Base-by-base conservation (phyloP, 2,113 vertebrate genomes). In the Eonycteris spelaea region DNA sequence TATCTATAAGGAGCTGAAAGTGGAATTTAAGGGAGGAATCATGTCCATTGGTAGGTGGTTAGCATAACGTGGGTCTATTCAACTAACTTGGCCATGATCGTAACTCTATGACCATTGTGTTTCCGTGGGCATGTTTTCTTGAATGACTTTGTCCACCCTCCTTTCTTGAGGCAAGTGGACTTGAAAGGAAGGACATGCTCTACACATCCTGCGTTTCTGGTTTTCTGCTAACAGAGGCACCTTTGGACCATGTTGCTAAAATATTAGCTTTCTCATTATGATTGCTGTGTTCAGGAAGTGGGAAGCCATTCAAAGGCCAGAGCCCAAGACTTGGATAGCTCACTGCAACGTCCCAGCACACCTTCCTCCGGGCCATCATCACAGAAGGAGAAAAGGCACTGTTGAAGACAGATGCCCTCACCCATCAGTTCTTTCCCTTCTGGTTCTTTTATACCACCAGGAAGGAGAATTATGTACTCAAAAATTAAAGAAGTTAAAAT, bases 51-150 rank as follows among this genome's bases (percentile, higher is more conserved):
- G 15, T 3, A 40, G 35, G 40, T 1, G 26, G 48, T 55, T 67
- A 45, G 21, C 2, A 2, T 75, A 51, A 5, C 16, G 8, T 38
- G 43, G 28, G 10, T 43, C n/a, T 33, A 2, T 28, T 24, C 7
- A 2, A 2, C 33, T 28, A 4, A 3, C 14, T 1, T 6, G 7
- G 40, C 13, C 5, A 1, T 7, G 6, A 5, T 35, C 0, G 4
- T 8, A 24, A 12, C 19, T 43, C 15, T 5, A 0, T 8, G 16
- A 30, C 77, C 13, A 1, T 15, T 28, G 14, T 2, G 1, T 18
- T 35, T 68, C 65, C 22, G 1, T 1, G 14, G 9, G 3, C 6
- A 1, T 51, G 30, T 13, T 1, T 15, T 19, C 61, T 11, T 33
- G 13, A 63, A 8, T 51, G 53, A 7, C 22, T 51, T 53, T 67